Evolutionary conservation across 2,797 vertebrate species (phyloP), one percentile per base, ranked within the genome.

Genomic region (Lepidocolaptes lacrymiger): DNA sequence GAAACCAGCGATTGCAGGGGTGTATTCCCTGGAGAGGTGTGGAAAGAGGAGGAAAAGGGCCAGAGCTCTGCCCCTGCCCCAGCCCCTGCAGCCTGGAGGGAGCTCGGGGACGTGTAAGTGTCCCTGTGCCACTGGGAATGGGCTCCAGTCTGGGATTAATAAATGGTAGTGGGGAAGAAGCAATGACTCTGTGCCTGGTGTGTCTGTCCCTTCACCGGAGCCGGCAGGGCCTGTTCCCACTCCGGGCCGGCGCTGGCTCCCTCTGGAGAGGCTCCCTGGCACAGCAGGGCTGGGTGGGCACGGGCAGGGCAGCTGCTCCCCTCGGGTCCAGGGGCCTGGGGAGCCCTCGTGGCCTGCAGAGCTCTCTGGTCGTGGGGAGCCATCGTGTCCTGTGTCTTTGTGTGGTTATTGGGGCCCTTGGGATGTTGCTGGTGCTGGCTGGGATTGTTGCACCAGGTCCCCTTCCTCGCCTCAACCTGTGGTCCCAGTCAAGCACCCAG

Each of bases 341-440:
- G 19, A 41, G 2, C 11, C 9, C 9, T 67, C 2, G 0, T 0
- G 2, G 9, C 11, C 28, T 27, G 34, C 43, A 2, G 76, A 79
- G 1, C 5, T 28, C 28, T 32, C 1, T 3, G 1, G 8, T 46
- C 24, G n/a, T 2, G 20, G 30, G 9, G 71, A 71, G 28, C 63
- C 22, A 0, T 32, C 0, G 2, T 10, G 54, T 34, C 66, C 54
- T 20, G 1, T 24, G 1, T 14, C 3, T 1, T 37, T 2, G 1
- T 2, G 24, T 0, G 2, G 71, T 2, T 51, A 71, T 17, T 0
- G 0, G 71, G 51, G n/a, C 63, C 0, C 0, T 15, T 0, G 8
- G 61, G 44, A 11, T 6, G 5, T 2, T 2, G 26, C 39, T 37
- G 14, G 3, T 2, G 17, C 68, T 14, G 22, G 3, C 58, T 6